Base-by-base conservation (phyloP, 2,113 vertebrate genomes). In the Nycticebus coucang region DNA sequence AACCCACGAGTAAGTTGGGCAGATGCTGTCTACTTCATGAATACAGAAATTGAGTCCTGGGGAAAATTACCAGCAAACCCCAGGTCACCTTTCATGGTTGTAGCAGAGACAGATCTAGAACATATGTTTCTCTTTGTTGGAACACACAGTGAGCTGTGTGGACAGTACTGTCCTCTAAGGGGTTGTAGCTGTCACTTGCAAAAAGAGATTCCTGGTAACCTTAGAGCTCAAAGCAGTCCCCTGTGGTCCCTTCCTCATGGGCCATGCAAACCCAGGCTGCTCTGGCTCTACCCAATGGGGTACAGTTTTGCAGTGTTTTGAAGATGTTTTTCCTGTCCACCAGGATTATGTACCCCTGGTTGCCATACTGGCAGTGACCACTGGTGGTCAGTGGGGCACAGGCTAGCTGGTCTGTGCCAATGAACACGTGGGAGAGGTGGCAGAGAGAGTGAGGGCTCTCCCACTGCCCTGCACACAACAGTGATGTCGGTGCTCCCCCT, bases 61-160 rank as follows among this genome's bases (percentile, higher is more conserved):
- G 14, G 14, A 18, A 24, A 89, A 1, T 6, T 4, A 60, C 9
- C 15, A 69, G 21, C 26, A 24, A 68, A 22, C 24, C 6, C 17
- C 71, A 53, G 4, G 26, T 80, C 30, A 55, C 28, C 13, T 62
- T 14, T 11, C 1, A 0, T 4, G 30, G 50, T 10, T 57, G 50
- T 60, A 83, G 57, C 45, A 35, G n/a, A 82, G 79, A 7, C 45
- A 50, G 78, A 14, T n/a, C 28, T 26, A 8, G 37, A 71, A 22
- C 37, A 71, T 17, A 79, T 24, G 37, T 19, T 1, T 89, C 26
- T 21, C 22, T 26, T 45, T 30, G 5, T 50, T 60, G 53, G 86
- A 80, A 77, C n/a, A 15, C 62, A 41, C 45, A 37, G 4, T 21
- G 53, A n/a, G 30, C 19, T 64, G 10, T 28, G 28, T 28, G 62